These are phyloP conservation scores for Sebastes glaucus DNA, from an alignment of 2,797 vertebrate genomes.

Conservation along the genomic window DNA sequence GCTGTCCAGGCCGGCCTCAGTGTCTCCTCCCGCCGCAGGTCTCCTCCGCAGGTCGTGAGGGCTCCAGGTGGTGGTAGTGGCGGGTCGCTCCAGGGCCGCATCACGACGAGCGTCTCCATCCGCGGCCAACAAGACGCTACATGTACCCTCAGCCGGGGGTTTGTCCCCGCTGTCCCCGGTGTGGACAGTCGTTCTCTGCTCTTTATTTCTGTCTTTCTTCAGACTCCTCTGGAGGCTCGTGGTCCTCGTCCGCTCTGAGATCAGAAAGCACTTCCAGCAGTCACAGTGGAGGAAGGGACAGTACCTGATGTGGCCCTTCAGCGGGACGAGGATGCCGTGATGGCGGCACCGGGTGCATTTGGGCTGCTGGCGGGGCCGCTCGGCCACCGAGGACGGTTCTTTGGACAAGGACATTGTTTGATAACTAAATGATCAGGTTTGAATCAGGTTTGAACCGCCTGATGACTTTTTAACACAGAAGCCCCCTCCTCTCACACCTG, in stretches of 20 bases:
- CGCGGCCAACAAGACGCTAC: not conserved
- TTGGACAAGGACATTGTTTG: conserved; percentile 48
- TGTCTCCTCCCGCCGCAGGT: not conserved
- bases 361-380: not conserved
- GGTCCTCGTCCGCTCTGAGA: conserved; percentile 26
- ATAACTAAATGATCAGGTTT: no score
- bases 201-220: not conserved
- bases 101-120: not conserved
- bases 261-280: conserved; percentile 41
- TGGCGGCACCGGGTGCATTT: conserved; percentile 76
- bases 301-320: conserved; percentile 59
- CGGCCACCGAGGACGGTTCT: not conserved
- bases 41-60: not conserved
- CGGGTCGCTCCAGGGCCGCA: not conserved
- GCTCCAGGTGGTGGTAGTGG: rapidly evolving
- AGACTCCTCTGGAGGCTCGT: conserved; percentile 39
- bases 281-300: conserved; percentile 32
- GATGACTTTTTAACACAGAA: not conserved
- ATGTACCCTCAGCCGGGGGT: not conserved
- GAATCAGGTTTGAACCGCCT: no score
- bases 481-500: not conserved
- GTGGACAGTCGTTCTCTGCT: not conserved
- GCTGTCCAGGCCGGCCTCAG: rapidly evolving
- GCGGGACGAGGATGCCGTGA: conserved; percentile 67
- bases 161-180: no score